Percentiles rank a stretch among this genome's conserved stretches.
Conservation (phyloP, 2,797 vertebrate genomes). For the Alauda arvensis region DNA sequence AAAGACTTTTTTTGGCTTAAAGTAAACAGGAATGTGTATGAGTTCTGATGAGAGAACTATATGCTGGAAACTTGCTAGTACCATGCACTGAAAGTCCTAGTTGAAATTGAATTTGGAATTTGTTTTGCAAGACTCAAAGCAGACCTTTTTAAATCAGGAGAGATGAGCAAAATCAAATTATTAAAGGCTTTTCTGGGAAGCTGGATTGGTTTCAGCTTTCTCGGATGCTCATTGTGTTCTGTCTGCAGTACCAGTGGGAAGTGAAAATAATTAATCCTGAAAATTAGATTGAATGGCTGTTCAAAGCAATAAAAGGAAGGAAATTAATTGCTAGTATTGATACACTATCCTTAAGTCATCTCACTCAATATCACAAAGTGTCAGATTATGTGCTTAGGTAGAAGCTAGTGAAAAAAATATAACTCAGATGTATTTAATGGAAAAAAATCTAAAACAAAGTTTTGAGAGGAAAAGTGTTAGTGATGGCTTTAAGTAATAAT, state of each 20-base stretch:
- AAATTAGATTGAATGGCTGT: slow-evolving; percentile 6
- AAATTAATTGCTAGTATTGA: slow-evolving; percentile 12
- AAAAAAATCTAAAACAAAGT: not conserved
- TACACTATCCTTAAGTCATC: not conserved
- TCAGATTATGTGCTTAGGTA: not conserved
- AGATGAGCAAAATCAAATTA: slow-evolving; percentile 17
- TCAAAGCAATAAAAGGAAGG: slow-evolving; percentile 25
- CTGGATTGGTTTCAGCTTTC: not conserved
- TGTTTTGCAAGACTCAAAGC: not conserved
- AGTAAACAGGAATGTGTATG: not conserved
- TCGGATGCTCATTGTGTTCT: not conserved
- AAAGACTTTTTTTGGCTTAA: not conserved
- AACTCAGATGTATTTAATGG: not conserved
- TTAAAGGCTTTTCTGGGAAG: not conserved
- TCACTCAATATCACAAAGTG: not conserved
- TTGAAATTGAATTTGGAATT: not conserved
- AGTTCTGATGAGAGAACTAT: not conserved
- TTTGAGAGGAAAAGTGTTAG: not conserved
- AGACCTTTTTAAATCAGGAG: not conserved
- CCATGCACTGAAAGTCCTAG: not conserved
- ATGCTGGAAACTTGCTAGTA: not conserved
- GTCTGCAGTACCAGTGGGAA: not conserved
- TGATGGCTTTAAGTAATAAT: not conserved
- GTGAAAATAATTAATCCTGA: slow-evolving; percentile 30
- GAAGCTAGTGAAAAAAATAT: not conserved